A percentile compares a stretch with the other conserved stretches of the same genome.
These are phyloP conservation scores for Macroteleia sp. DNA, from an alignment of 2,888 invertebrate genomes.

Conservation along the genomic window DNA sequence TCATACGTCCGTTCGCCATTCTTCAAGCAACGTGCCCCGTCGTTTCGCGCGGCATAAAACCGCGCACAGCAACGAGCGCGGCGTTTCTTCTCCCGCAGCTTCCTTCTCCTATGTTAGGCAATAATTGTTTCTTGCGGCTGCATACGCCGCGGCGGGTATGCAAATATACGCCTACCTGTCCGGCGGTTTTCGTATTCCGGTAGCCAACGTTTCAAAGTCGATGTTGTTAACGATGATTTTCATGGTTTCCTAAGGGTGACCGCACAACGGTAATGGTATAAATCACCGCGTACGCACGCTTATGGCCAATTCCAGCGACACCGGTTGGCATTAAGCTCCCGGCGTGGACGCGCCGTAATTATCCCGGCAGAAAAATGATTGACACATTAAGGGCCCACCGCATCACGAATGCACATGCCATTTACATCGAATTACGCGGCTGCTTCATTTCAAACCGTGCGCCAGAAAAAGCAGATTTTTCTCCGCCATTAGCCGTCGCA, in stretches of 20 bases:
- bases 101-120: slow-evolving; percentile 52
- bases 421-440: slow-evolving; percentile 57
- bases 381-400: slow-evolving; percentile 57
- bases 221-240: slow-evolving; percentile 64
- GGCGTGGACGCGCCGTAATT: slow-evolving; percentile 52
- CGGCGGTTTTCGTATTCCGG: slow-evolving; percentile 59
- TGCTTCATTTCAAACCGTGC: slow-evolving; percentile 10
- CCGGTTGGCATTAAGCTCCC: slow-evolving; percentile 54
- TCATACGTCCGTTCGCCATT: slow-evolving; percentile 41
- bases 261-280: slow-evolving; percentile 63
- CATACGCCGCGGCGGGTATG: slow-evolving; percentile 49
- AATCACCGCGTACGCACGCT: slow-evolving; percentile 55
- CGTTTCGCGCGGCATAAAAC: slow-evolving; percentile 36
- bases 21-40: slow-evolving; percentile 49
- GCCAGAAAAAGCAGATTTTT: slow-evolving; percentile 25
- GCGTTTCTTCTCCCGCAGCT: slow-evolving; percentile 30
- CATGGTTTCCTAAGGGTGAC: slow-evolving; percentile 64
- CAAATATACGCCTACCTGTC: slow-evolving; percentile 62
- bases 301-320: slow-evolving; percentile 56
- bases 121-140: slow-evolving; percentile 65
- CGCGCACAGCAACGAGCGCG: slow-evolving; percentile 1
- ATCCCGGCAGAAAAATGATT: slow-evolving; percentile 57
- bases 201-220: slow-evolving; percentile 48
- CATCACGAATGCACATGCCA: slow-evolving; percentile 52
- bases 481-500: slow-evolving; percentile 16